Evolutionary conservation across 2,888 invertebrate species (phyloP).

Genomic region (Drosophila rubida): DNA sequence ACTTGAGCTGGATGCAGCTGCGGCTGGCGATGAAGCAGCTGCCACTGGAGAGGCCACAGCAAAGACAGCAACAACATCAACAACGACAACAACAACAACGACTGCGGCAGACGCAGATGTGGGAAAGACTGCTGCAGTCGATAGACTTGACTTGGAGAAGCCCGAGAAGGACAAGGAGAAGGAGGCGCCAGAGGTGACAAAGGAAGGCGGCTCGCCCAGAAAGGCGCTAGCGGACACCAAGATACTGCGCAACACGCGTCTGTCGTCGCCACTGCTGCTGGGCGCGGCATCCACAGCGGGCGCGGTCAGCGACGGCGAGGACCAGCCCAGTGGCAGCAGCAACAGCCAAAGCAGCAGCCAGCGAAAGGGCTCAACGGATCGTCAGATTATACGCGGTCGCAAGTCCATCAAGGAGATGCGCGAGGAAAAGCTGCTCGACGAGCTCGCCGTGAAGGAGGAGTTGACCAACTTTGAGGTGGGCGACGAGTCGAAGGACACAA

Average conservation of each 20-base stretch:
- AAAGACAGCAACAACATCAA: conserved; percentile 19
- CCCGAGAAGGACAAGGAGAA: conserved; percentile 25
- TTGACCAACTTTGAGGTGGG: conserved; percentile 45
- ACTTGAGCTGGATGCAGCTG: conserved; percentile 27
- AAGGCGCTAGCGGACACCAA: conserved; percentile 31
- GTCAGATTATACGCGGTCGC: conserved; percentile 72
- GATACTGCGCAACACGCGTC: conserved; percentile 71
- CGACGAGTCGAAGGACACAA: conserved; percentile 56
- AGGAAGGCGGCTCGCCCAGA: conserved; percentile 35
- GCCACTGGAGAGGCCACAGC: conserved; percentile 4
- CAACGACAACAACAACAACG: conserved; percentile 1
- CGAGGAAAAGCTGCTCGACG: conserved; percentile 55
- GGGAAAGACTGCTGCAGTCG: conserved; percentile 11
- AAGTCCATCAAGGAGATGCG: conserved; percentile 77
- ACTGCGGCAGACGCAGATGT: neutral
- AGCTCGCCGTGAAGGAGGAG: conserved; percentile 45
- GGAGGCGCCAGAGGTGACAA: neutral
- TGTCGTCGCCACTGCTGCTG: conserved; percentile 71
- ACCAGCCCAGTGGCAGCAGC: conserved; percentile 36
- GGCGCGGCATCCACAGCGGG: conserved; percentile 9
- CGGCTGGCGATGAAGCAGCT: neutral
- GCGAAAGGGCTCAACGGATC: conserved; percentile 60
- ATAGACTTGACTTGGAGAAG: conserved; percentile 26
- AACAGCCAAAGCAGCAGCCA: conserved; percentile 19
- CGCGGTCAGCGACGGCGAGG: conserved; percentile 46